Evolutionary conservation across 2,113 vertebrate genomes (phyloP).

Genomic region (Heterocephalus glaber): DNA sequence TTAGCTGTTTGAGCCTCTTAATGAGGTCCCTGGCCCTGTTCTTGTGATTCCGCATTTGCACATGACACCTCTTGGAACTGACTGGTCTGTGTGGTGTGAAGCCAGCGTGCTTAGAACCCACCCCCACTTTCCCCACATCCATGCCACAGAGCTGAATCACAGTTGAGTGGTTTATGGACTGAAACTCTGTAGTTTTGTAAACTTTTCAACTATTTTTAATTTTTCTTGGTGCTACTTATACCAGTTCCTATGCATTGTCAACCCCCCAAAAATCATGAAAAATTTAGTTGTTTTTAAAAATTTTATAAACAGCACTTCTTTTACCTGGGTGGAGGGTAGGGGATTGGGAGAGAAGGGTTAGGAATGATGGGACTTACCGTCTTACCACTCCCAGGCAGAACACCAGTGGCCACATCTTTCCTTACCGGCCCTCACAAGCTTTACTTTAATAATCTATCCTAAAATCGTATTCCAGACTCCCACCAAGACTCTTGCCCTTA

Average conservation of each 20-base stretch:
- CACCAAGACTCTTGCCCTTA: neutral
- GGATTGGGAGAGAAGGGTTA: no score
- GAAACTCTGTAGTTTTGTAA: neutral
- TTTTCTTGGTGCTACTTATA: neutral
- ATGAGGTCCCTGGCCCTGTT: neutral
- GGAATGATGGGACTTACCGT: no score
- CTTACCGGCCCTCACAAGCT: neutral
- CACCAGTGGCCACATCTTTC: neutral
- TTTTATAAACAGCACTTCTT: neutral
- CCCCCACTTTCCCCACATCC: neutral
- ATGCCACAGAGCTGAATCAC: neutral
- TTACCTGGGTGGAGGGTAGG: no score
- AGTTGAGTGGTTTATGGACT: no score
- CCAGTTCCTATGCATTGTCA: neutral
- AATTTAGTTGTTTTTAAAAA: neutral
- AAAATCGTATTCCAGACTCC: neutral
- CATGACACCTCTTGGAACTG: neutral
- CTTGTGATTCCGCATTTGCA: neutral
- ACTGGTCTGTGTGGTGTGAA: fast-evolving
- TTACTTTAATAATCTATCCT: neutral
- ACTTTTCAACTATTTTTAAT: neutral
- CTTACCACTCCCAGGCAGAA: neutral
- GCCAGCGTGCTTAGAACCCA: neutral
- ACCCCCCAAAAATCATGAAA: neutral
- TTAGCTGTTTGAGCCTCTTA: neutral